Base-by-base conservation (phyloP, 2,797 vertebrate species). In the Uromys caudimaculatus region DNA sequence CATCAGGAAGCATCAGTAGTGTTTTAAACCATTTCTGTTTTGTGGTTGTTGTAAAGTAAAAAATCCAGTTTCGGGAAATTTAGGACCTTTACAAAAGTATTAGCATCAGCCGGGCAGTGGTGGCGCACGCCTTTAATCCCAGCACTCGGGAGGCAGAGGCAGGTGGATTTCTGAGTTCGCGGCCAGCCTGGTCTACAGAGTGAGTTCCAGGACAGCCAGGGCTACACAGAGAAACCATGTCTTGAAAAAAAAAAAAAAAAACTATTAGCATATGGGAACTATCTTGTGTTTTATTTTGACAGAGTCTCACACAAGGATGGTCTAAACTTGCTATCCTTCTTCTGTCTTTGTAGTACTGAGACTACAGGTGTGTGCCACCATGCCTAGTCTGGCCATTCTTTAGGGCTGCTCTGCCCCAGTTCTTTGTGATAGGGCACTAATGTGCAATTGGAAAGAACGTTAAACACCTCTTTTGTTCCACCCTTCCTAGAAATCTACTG, bases 21-120 rank as follows among this genome's bases (percentile, higher is more conserved):
- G 71, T 89, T 86, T 90, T 89, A 91, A 77, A 47, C 54, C 17
- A 89, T 62, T 91, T 86, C 19, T 79, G 41, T 64, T 90, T 92
- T 90, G 91, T 47, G 81, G 1, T 38, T 75, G 44, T 81, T 85
- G 44, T 50, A 67, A 67, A 81, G 19, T 38, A 60, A 58, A 78
- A 54, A 56, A 32, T 90, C 6, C 7, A 21, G 32, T 50, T 62
- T 47, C 13, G 50, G 58, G 92, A 89, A 93, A 76, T 44, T n/a
- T 69, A 38, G 23, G 27, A 76, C 44, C 23, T 77, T 93, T 10
- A 52, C 9, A 62, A 71, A 75, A 77, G 44, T 64, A 2, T 56
- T 60, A 67, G 62, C 24, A 17, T 73, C n/a, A n/a, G n/a, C n/a
- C n/a, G n/a, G n/a, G n/a, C n/a, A n/a, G n/a, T n/a, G n/a, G n/a